These are phyloP conservation scores for Alligator sinensis DNA, from an alignment of 2,113 vertebrate genomes.

Conservation along the genomic window DNA sequence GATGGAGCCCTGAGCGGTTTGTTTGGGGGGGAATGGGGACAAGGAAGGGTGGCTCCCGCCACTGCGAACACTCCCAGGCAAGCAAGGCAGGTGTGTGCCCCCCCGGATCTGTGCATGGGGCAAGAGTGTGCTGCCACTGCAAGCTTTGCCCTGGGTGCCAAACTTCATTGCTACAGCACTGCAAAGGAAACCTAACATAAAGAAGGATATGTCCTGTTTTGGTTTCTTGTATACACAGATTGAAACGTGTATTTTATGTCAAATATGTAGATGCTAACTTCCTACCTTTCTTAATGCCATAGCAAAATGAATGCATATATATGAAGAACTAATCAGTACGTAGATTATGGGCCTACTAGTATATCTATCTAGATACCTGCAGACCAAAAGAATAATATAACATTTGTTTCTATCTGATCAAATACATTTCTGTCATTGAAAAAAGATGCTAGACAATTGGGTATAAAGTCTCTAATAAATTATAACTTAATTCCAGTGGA, in stretches of 20 bases:
- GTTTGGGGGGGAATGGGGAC: too few relatives aligned
- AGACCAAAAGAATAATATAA: background rate
- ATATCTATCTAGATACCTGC: background rate
- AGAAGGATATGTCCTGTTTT: background rate
- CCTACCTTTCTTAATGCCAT: background rate
- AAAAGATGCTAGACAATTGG: background rate
- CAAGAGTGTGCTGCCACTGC: too few relatives aligned
- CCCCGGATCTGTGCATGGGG: too few relatives aligned
- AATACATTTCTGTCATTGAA: background rate
- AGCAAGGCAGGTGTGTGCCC: too few relatives aligned
- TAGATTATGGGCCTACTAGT: background rate
- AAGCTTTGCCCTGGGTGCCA: accelerated
- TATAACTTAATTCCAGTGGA: background rate
- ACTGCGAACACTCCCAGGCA: too few relatives aligned
- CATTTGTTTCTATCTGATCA: background rate
- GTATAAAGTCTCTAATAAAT: background rate
- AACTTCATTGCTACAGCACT: background rate
- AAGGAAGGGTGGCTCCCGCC: too few relatives aligned
- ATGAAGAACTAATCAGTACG: background rate
- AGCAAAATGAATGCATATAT: accelerated
- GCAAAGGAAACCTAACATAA: background rate
- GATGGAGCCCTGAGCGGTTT: too few relatives aligned
- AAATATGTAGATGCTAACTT: background rate
- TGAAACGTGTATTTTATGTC: background rate
- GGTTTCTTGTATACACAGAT: background rate